phyloP scores from a whole-genome alignment of 2,113 vertebrate species.

The Chamaetylas fuelleborni region DNA sequence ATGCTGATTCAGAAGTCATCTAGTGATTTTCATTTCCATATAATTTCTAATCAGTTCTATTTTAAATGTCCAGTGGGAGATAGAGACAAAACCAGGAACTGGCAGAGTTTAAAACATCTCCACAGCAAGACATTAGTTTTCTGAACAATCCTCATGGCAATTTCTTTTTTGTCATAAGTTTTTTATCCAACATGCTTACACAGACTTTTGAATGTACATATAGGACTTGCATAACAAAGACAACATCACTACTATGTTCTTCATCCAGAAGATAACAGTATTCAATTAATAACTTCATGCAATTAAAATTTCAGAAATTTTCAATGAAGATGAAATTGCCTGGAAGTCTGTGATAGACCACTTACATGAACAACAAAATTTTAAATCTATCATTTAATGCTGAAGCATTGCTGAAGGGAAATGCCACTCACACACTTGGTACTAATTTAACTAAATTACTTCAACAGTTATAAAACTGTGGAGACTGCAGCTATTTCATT shows the following conservation, averaged over 20 bases:
- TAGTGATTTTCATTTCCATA: neutral
- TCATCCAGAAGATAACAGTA: neutral
- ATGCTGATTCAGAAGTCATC: neutral
- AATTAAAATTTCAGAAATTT: conserved; percentile 55
- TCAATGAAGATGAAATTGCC: conserved; percentile 37
- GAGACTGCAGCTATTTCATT: neutral
- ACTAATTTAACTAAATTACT: neutral
- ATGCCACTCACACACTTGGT: neutral
- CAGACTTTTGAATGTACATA: neutral
- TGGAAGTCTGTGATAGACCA: neutral
- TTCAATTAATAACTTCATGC: neutral
- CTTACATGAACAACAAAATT: neutral
- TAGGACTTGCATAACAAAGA: neutral
- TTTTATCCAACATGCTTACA: neutral
- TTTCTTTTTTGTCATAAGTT: neutral
- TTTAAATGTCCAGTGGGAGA: neutral
- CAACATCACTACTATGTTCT: neutral
- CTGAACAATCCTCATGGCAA: neutral
- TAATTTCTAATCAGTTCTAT: neutral
- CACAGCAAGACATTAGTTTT: conserved; percentile 21
- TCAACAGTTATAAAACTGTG: neutral
- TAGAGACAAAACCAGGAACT: neutral
- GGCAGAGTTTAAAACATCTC: neutral
- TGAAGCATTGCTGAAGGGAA: neutral
- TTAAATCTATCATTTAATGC: neutral